These are phyloP conservation scores for Tarsius wallacei DNA, from an alignment of 2,797 vertebrate genomes.

Conservation along the genomic window DNA sequence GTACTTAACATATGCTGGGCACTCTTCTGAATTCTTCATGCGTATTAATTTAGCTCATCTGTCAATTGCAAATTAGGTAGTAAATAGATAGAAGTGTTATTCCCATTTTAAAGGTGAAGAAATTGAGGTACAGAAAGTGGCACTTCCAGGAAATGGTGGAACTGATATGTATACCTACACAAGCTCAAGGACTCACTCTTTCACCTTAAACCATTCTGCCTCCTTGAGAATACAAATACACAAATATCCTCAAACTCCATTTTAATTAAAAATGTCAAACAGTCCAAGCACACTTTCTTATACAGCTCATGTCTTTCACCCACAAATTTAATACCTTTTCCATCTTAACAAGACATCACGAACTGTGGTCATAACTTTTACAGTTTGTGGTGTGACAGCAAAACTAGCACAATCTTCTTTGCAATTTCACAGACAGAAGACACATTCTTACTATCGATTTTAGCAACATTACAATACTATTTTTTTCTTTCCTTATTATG, in stretches of 20 bases:
- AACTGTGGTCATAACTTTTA: not conserved
- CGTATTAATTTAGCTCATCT: not conserved
- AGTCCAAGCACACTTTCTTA: not conserved
- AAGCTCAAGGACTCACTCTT: not conserved
- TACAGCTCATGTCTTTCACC: not conserved
- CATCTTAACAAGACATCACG: not conserved
- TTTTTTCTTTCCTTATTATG: not conserved
- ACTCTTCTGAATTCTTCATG: not conserved
- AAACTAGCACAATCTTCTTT: not conserved
- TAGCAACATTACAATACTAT: not conserved
- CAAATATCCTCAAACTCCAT: not conserved
- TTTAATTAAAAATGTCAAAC: constrained; percentile 5
- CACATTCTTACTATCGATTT: not conserved
- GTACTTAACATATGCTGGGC: not conserved
- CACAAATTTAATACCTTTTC: not conserved
- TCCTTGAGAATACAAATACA: constrained; percentile 6
- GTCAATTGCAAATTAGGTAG: not conserved
- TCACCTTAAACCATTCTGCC: not conserved
- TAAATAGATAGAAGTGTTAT: not conserved
- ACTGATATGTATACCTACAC: not conserved
- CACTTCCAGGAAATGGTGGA: not conserved
- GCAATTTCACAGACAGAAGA: not conserved
- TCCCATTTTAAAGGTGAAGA: not conserved
- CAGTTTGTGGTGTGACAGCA: not conserved
- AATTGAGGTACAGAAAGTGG: not conserved